A percentile compares a stretch with the other conserved stretches of the same genome.
phyloP scores from a whole-genome alignment of 2,888 invertebrate species.

The Cosmia trapezina region DNA sequence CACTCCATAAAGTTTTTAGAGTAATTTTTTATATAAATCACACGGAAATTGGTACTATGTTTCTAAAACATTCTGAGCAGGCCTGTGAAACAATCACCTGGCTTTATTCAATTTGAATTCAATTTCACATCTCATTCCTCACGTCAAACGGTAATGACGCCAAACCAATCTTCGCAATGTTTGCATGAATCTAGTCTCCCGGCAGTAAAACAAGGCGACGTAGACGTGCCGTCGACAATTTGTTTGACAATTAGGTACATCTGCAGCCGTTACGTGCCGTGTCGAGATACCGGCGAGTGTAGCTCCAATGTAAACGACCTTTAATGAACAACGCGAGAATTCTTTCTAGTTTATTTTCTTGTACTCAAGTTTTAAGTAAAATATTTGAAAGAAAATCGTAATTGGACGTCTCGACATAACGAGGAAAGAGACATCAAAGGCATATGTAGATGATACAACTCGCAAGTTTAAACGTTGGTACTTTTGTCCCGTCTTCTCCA shows the following conservation, averaged over 20 bases:
- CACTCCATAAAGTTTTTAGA: no score
- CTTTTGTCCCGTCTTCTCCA: conserved; percentile 3
- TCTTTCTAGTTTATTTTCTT: conserved; percentile 30
- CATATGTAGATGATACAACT: conserved; percentile 25
- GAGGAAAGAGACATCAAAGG: conserved; percentile 22
- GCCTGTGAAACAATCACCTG: conserved; percentile 31
- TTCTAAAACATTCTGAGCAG: conserved; percentile 3
- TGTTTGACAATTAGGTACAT: conserved; percentile 60
- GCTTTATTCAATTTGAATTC: conserved; percentile 43
- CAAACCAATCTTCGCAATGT: conserved; percentile 40
- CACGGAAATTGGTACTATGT: conserved; percentile 9
- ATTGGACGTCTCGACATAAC: conserved; percentile 12
- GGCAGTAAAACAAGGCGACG: conserved; percentile 37
- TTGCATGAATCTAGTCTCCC: conserved; percentile 40
- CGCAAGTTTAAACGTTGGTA: conserved; percentile 14
- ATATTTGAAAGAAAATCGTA: conserved; percentile 17
- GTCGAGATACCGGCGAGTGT: conserved; percentile 12
- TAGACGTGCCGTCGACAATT: conserved; percentile 40
- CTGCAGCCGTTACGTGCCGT: conserved; percentile 51
- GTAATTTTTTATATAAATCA: not conserved
- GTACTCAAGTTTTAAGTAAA: conserved; percentile 14
- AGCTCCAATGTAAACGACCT: conserved; percentile 50
- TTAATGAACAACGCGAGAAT: conserved; percentile 41
- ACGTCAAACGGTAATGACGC: conserved; percentile 42
- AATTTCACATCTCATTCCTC: conserved; percentile 35